A percentile compares a stretch with the other conserved stretches of the same genome.
Evolutionary conservation across 1,140 invertebrate species (phyloP).

Genomic region (Euwallacea fornicatus): DNA sequence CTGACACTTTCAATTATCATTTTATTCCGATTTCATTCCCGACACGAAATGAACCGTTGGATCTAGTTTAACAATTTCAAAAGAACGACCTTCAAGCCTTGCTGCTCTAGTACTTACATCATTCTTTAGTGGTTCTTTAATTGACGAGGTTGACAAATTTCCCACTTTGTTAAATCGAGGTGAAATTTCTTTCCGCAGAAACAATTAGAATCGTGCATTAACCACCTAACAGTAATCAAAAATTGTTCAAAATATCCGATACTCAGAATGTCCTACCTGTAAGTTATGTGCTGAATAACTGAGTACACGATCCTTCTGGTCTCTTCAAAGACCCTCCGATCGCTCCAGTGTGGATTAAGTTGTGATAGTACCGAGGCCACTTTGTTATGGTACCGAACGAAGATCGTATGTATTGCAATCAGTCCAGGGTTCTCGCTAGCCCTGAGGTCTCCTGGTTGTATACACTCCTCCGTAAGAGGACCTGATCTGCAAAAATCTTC

Average conservation of each 20-base stretch:
- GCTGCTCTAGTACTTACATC: neutral
- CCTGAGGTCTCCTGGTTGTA: conserved; percentile 75
- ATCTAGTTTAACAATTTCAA: too few relatives aligned
- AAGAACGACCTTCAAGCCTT: neutral
- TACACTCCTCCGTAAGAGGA: conserved; percentile 68
- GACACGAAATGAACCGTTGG: too few relatives aligned
- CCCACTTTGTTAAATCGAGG: too few relatives aligned
- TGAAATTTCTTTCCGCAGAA: neutral
- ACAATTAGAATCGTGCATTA: too few relatives aligned
- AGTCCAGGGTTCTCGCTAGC: conserved; percentile 87
- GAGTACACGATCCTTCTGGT: conserved; percentile 79
- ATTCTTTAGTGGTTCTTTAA: too few relatives aligned
- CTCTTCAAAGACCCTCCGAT: conserved; percentile 87
- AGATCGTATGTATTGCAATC: conserved; percentile 83
- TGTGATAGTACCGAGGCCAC: conserved; percentile 74
- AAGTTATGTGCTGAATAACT: conserved; percentile 84
- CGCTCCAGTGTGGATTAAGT: conserved; percentile 85
- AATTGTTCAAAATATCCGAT: neutral
- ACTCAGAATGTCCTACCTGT: conserved; percentile 54
- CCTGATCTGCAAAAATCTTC: conserved; percentile 64
- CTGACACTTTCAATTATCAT: neutral
- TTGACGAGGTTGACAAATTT: too few relatives aligned
- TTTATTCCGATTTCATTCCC: neutral
- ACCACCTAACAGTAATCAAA: neutral
- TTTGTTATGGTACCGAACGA: conserved; percentile 88